phyloP scores from a whole-genome alignment of 2,888 invertebrate genomes.

The Zaprionus bogoriensis region DNA sequence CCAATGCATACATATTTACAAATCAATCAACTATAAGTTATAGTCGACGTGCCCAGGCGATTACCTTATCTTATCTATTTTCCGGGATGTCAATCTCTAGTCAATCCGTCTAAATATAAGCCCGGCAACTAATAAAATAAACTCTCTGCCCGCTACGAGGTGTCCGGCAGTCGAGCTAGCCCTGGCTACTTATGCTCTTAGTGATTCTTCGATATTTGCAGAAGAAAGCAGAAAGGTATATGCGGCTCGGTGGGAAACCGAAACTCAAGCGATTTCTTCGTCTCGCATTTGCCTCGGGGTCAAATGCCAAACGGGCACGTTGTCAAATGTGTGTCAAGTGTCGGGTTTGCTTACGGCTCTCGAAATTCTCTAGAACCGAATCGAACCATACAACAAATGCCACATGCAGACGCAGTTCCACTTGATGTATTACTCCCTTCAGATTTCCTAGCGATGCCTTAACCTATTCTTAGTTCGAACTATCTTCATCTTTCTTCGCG shows the following conservation, averaged over 20 bases:
- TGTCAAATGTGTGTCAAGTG: conserved; percentile 35
- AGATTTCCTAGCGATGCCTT: neutral
- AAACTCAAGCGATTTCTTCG: conserved; percentile 11
- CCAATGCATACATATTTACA: neutral
- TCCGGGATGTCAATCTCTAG: neutral
- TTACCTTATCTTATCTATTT: neutral
- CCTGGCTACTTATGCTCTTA: neutral
- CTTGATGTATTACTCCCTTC: neutral
- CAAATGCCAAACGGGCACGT: conserved; percentile 30
- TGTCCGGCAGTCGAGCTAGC: neutral
- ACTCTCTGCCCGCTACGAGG: neutral
- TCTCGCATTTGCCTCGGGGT: conserved; percentile 46
- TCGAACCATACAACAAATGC: neutral
- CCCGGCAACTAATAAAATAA: neutral
- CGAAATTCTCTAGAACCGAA: neutral
- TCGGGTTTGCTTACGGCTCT: neutral
- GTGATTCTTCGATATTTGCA: conserved; percentile 45
- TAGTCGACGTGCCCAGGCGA: no score
- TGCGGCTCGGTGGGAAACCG: conserved; percentile 13
- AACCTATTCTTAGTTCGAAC: neutral
- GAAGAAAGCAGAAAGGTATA: conserved; percentile 43
- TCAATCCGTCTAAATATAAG: neutral
- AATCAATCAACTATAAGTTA: neutral
- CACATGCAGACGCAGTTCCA: neutral
- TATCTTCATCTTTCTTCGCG: neutral